Conservation (phyloP, 2,113 vertebrate genomes). For the Chrysemys picta region DNA sequence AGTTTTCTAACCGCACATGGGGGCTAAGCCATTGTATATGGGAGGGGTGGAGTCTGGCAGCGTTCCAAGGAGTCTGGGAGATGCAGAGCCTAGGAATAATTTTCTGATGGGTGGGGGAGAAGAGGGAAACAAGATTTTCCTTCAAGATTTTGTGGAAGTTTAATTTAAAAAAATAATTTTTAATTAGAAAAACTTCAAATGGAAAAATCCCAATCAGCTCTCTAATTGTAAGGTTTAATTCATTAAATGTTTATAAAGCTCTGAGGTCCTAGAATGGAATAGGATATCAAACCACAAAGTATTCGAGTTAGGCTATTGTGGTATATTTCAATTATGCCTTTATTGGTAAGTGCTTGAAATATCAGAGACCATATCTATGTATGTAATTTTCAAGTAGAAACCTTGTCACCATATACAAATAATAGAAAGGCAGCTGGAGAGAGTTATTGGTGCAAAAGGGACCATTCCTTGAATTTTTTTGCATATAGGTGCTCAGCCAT, state of each 20-base stretch:
- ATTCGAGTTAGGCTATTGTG: not conserved
- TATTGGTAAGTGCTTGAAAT: not conserved
- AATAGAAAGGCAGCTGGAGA: conserved; percentile 1
- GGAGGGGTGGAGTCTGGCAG: not conserved
- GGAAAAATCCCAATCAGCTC: not conserved
- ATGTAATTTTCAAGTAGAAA: not conserved
- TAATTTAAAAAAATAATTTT: not conserved
- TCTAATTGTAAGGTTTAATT: not conserved
- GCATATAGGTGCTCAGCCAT: conserved; percentile 55
- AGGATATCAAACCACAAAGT: not conserved
- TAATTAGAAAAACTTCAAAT: not conserved
- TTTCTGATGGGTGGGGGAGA: not conserved
- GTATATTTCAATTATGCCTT: not conserved
- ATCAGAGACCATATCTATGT: not conserved
- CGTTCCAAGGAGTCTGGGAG: not conserved
- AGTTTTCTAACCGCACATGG: not conserved
- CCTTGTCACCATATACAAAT: not conserved
- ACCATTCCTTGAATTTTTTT: not conserved
- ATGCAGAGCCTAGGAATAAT: not conserved
- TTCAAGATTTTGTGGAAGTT: not conserved
- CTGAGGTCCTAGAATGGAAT: not conserved
- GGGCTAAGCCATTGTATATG: not conserved
- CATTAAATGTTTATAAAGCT: not conserved
- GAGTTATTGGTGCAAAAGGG: not conserved
- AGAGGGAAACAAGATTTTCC: not conserved